These are phyloP conservation scores for Thalassarche chlororhynchos DNA, from an alignment of 2,113 vertebrate species.

Conservation along the genomic window DNA sequence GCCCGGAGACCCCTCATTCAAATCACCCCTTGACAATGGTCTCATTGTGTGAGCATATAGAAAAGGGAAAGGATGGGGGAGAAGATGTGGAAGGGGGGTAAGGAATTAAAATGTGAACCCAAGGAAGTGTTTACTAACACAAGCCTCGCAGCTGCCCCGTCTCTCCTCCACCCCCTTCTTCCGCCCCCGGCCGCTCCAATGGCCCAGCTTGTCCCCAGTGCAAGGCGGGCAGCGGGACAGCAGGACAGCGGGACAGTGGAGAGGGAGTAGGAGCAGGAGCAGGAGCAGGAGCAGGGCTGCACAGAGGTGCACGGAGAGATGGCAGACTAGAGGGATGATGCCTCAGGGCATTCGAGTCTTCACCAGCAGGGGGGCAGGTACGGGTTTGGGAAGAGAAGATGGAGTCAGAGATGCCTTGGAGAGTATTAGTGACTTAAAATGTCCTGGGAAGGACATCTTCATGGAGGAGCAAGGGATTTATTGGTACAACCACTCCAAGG, in stretches of 20 bases:
- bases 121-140: slow-evolving; percentile 92
- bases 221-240: background rate
- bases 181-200: background rate
- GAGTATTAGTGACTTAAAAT: slow-evolving; percentile 23
- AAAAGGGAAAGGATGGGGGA: slow-evolving; percentile 77
- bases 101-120: slow-evolving; percentile 87
- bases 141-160: slow-evolving; percentile 80
- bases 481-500: background rate
- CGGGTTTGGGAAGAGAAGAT: background rate
- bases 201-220: background rate
- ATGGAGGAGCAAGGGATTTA: slow-evolving; percentile 25
- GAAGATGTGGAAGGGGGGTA: slow-evolving; percentile 70
- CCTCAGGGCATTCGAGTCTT: background rate
- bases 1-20: slow-evolving; percentile 87
- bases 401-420: background rate
- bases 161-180: slow-evolving; percentile 55
- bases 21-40: slow-evolving; percentile 89
- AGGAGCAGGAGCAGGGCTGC: background rate
- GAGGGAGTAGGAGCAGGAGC: background rate
- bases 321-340: background rate
- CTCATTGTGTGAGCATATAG: slow-evolving; percentile 85
- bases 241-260: background rate
- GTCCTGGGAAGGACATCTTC: background rate
- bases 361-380: background rate
- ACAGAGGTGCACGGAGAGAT: background rate